phyloP scores from a whole-genome alignment of 2,888 invertebrate genomes.

The Drosophila mimetica region DNA sequence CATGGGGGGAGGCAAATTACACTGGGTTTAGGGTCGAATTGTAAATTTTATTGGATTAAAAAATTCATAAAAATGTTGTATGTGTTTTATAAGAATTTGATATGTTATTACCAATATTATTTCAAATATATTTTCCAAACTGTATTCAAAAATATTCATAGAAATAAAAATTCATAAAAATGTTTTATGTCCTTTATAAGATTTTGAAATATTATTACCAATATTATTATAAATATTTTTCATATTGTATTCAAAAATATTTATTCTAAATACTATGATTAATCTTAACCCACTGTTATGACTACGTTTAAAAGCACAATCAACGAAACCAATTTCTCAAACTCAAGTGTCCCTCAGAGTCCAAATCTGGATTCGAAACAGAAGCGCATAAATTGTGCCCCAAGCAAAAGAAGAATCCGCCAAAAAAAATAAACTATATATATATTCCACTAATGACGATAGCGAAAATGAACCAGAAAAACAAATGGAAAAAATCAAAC shows the following conservation, averaged over 20 bases:
- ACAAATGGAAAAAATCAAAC: constrained; percentile 20
- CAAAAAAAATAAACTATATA: constrained; percentile 45
- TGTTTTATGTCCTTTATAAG: no score
- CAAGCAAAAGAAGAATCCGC: constrained; percentile 32
- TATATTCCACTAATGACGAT: constrained; percentile 63
- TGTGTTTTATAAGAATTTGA: no score
- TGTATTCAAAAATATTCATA: no score
- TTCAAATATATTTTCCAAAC: neutral
- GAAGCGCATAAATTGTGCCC: constrained; percentile 70
- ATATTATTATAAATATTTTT: no score
- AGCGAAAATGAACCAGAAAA: constrained; percentile 30
- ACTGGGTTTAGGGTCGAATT: constrained; percentile 3
- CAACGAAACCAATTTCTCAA: constrained; percentile 71
- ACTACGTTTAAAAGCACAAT: constrained; percentile 46
- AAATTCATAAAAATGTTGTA: no score
- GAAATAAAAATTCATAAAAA: no score
- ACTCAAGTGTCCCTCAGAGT: constrained; percentile 53
- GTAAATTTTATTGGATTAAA: neutral
- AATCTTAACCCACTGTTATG: constrained; percentile 19
- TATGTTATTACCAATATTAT: neutral
- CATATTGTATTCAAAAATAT: no score
- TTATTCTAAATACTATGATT: neutral
- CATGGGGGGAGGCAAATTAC: constrained; percentile 11
- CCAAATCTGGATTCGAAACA: constrained; percentile 50
- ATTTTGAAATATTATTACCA: no score